These are phyloP conservation scores for Hafferia zeledoni DNA, from an alignment of 2,797 vertebrate species.

Conservation along the genomic window DNA sequence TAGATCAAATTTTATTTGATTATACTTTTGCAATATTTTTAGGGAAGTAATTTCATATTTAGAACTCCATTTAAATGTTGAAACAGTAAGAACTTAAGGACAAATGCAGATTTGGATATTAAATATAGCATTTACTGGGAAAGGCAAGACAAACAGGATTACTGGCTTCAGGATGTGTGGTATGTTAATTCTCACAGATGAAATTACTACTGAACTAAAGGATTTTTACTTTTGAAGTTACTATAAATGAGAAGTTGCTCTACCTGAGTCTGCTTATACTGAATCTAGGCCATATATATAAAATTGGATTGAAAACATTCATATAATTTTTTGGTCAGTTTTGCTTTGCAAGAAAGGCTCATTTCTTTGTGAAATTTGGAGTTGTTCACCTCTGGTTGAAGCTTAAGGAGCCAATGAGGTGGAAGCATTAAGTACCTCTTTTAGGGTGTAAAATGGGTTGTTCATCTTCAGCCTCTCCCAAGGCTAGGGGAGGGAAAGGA, in stretches of 20 bases:
- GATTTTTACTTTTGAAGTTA: neutral
- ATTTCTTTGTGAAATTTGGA: neutral
- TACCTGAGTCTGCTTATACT: neutral
- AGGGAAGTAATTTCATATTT: neutral
- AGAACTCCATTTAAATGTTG: neutral
- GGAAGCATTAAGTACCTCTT: neutral
- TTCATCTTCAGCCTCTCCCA: neutral
- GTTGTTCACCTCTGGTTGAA: neutral
- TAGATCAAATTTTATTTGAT: neutral
- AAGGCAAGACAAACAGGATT: neutral
- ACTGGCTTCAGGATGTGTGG: neutral
- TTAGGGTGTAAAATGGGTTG: neutral
- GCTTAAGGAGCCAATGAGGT: neutral
- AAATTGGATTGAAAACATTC: neutral
- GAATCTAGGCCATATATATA: neutral
- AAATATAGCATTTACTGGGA: neutral
- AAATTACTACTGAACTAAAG: neutral
- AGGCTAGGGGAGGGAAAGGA: neutral
- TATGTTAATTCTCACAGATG: neutral
- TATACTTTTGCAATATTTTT: neutral
- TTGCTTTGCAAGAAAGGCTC: neutral
- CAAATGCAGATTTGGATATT: neutral
- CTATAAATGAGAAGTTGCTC: neutral
- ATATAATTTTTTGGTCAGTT: neutral
- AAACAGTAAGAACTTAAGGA: neutral